These are phyloP conservation scores for Meles meles DNA, from an alignment of 2,113 vertebrate genomes.

Conservation along the genomic window DNA sequence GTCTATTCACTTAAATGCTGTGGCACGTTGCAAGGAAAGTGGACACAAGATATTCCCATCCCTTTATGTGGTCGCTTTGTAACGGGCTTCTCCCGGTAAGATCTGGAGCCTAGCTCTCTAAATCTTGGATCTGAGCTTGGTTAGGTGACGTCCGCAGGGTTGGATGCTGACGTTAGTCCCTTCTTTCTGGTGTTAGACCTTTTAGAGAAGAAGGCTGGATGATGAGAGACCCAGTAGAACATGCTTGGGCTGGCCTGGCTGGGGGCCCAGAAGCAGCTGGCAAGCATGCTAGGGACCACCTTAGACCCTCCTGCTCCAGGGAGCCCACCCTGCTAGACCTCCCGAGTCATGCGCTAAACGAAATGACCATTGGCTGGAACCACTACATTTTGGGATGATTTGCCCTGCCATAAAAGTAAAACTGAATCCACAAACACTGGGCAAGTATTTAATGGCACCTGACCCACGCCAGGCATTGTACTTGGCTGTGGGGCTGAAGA, in stretches of 20 bases:
- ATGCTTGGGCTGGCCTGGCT: neutral
- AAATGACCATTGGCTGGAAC: neutral
- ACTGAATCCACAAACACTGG: neutral
- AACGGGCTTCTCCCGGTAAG: neutral
- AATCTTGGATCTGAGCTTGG: neutral
- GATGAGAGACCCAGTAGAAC: neutral
- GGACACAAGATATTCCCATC: neutral
- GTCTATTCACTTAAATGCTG: fast-evolving
- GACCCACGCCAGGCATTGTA: neutral
- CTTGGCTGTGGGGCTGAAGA: neutral
- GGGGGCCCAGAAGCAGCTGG: neutral
- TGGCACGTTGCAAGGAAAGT: neutral
- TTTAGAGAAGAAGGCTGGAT: neutral
- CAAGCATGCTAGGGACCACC: too few species aligned
- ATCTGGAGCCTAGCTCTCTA: neutral
- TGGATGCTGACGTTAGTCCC: neutral
- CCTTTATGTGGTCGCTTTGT: neutral
- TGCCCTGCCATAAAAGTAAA: neutral
- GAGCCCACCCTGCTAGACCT: neutral
- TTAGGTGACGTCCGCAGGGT: fast-evolving
- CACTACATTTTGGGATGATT: neutral
- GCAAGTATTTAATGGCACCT: too few species aligned
- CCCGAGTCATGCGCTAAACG: neutral
- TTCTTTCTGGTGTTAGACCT: neutral
- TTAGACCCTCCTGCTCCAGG: neutral